phyloP scores from a whole-genome alignment of 2,888 invertebrate species.

The Tachina fera region DNA sequence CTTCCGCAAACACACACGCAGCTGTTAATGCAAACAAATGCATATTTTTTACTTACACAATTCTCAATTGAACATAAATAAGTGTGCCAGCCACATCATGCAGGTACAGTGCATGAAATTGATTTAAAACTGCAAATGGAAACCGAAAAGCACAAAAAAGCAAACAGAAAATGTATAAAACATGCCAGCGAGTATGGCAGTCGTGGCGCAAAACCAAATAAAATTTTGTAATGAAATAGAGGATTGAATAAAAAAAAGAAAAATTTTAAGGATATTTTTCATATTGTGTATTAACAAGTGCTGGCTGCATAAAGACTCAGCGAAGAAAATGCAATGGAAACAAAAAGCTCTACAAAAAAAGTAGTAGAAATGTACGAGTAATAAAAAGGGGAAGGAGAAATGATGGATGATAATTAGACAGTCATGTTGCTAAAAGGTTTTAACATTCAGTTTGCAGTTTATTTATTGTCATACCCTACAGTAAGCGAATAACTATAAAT shows the following conservation, averaged over 20 bases:
- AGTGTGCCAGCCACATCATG: constrained; percentile 56
- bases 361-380: not conserved
- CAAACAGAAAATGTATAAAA: not conserved
- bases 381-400: constrained; percentile 7
- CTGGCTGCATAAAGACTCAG: not conserved
- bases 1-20: not conserved
- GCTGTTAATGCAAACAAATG: constrained; percentile 12
- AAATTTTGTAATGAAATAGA: constrained; percentile 27
- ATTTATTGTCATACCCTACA: not conserved
- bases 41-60: constrained; percentile 32
- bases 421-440: constrained; percentile 64
- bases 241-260: constrained; percentile 1
- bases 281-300: constrained; percentile 37
- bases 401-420: constrained; percentile 65
- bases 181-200: not conserved
- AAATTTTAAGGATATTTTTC: constrained; percentile 54
- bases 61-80: constrained; percentile 34
- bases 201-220: constrained; percentile 22
- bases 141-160: constrained; percentile 26
- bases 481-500: too few relatives aligned
- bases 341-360: not conserved
- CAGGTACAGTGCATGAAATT: constrained; percentile 64
- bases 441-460: constrained; percentile 11
- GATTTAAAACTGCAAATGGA: constrained; percentile 55
- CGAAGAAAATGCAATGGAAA: not conserved